Conservation (phyloP, 2,797 vertebrate genomes). For the Discoglossus pictus region DNA sequence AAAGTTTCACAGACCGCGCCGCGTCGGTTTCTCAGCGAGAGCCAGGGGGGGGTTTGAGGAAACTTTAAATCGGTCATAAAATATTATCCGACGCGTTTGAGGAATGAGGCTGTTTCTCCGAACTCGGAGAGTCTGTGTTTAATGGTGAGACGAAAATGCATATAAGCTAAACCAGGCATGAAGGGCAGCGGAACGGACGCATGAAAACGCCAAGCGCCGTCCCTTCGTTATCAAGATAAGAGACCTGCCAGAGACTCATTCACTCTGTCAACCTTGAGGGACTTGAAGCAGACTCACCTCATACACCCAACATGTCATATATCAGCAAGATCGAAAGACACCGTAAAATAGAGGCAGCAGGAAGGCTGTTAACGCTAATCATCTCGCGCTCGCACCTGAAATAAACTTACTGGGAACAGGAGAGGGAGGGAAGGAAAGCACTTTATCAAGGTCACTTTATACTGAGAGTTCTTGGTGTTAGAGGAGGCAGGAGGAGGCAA, state of each 20-base stretch:
- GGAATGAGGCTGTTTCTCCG: conserved; percentile 92
- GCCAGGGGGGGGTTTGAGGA: conserved; percentile 64
- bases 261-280: conserved; percentile 99
- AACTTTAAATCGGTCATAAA: conserved; percentile 95
- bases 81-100: conserved; percentile 93
- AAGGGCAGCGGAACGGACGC: conserved; percentile 94
- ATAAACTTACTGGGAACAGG: conserved; percentile 81
- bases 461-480: no score
- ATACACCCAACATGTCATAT: conserved; percentile 97
- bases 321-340: conserved; percentile 99
- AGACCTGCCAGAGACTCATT: conserved; percentile 99
- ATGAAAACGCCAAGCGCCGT: conserved; percentile 84
- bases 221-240: conserved; percentile 91
- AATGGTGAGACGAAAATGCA: conserved; percentile 96
- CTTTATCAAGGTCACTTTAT: conserved; percentile 84
- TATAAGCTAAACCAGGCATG: conserved; percentile 98
- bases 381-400: conserved; percentile 76
- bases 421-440: conserved; percentile 74
- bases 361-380: conserved; percentile 80
- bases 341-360: conserved; percentile 80
- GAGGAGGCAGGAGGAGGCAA: no score
- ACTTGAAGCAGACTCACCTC: conserved; percentile 97
- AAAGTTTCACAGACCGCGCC: no score
- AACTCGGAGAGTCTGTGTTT: conserved; percentile 90
- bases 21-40: conserved; percentile 27